Evolutionary conservation across 2,888 invertebrate genomes (phyloP).

Genomic region (Drosophila subsilvestris): DNA sequence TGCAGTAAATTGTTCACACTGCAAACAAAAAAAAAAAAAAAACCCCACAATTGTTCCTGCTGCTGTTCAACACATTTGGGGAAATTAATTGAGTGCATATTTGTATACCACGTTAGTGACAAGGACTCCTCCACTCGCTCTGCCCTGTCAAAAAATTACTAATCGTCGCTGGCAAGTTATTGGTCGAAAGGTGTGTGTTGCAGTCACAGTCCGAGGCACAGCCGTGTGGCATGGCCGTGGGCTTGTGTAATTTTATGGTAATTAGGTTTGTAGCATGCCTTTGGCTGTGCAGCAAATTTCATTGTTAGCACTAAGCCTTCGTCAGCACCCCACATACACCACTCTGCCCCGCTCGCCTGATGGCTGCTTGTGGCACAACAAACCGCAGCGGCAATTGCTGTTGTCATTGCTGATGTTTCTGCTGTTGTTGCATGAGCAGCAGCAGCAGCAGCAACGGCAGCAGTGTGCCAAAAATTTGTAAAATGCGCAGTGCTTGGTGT

Average conservation of each 20-base stretch:
- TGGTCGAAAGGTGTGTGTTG: constrained; percentile 20
- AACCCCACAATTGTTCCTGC: constrained; percentile 23
- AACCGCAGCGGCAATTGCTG: constrained; percentile 65
- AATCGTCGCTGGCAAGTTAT: constrained; percentile 6
- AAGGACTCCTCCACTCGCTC: too few relatives aligned
- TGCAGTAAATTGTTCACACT: constrained; percentile 33
- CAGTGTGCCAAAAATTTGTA: constrained; percentile 74
- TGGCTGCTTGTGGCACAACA: constrained; percentile 47
- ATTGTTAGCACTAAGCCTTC: constrained; percentile 65
- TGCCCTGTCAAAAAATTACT: constrained; percentile 19
- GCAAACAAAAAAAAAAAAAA: too few relatives aligned
- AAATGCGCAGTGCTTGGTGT: constrained; percentile 55
- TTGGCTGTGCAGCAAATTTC: constrained; percentile 67
- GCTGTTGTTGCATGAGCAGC: constrained; percentile 6
- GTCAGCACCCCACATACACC: background rate
- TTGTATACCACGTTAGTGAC: constrained; percentile 34
- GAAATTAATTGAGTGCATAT: constrained; percentile 71
- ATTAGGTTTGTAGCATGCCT: constrained; percentile 67
- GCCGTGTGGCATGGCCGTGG: background rate
- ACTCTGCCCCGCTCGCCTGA: background rate
- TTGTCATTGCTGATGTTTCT: constrained; percentile 52
- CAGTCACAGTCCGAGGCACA: constrained; percentile 1
- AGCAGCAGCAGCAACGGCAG: constrained; percentile 26
- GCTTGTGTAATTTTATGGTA: constrained; percentile 62
- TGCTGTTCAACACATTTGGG: constrained; percentile 39